Base-by-base conservation (phyloP, 2,888 invertebrate genomes). In the Biston betularia region DNA sequence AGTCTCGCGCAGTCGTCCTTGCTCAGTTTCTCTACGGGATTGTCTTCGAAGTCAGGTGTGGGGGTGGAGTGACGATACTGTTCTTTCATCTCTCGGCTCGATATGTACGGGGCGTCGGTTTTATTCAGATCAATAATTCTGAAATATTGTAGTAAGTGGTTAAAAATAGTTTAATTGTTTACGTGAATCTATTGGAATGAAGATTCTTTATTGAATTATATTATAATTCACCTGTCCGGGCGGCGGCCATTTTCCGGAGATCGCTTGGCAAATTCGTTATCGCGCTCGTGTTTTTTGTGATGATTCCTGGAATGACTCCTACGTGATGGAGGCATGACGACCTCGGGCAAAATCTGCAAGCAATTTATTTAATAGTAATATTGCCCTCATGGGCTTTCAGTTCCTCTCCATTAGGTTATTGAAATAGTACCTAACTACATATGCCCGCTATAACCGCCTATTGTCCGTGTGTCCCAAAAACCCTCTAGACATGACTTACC, bases 111-210 rank as follows among this genome's bases (percentile, higher is more conserved):
- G 68, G 89, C 81, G 77, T 93, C 92, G 77, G 83, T 76, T 82
- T 89, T 92, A 82, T 92, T 93, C 77, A 93, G 79, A 91, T 93
- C 92, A 90, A 93, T 93, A 88, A 92, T 87, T 92, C 93, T 93
- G 89, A 6, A 89, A 54, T 50, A 11, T 24, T 11, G 33, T 63
- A 14, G 8, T 4, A n/a, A n/a, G n/a, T 10, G 24, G 40, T 53
- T 50, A 52, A 3, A 33, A 53, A 24, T 24, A 24, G n/a, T 42
- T 12, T 6, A n/a, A 8, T 11, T 24, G 54, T 15, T 15, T 12
- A 10, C 2, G 9, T 9, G 38, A 5, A 1, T 44, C 4, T 44
- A 44, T 44, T 12, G 44, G 44, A n/a, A n/a, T 24, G 24, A 2
- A 24, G 24, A 24, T 24, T 24, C n/a, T 45, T 45, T 44, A 40